phyloP scores from a whole-genome alignment of 2,797 vertebrate genomes.

The Platyrinchus mystaceus region DNA sequence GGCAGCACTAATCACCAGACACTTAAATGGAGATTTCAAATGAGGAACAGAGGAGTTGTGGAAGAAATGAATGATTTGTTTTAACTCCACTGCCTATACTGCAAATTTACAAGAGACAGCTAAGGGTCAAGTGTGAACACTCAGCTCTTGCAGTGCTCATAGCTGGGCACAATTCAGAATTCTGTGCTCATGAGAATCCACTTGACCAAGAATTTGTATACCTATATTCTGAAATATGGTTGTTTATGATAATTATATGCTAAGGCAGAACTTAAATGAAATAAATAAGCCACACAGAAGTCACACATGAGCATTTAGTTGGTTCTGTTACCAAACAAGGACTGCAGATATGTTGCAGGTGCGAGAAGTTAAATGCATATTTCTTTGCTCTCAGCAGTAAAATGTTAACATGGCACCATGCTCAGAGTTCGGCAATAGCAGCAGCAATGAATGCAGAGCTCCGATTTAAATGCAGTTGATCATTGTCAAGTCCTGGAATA shows the following conservation, averaged over 20 bases:
- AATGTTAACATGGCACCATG: neutral
- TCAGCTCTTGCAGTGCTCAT: neutral
- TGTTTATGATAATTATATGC: neutral
- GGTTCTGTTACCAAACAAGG: neutral
- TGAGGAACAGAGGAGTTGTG: neutral
- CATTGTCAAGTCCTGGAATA: neutral
- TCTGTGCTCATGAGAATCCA: neutral
- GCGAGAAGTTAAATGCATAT: neutral
- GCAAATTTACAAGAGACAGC: neutral
- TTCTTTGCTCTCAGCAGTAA: neutral
- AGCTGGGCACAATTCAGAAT: neutral
- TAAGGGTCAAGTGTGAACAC: neutral
- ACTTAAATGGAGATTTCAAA: neutral
- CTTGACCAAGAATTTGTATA: neutral
- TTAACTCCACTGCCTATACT: neutral
- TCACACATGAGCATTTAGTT: neutral
- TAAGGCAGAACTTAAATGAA: neutral
- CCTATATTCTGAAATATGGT: neutral
- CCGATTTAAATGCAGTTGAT: accelerated
- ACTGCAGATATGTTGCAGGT: neutral
- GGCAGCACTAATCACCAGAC: neutral
- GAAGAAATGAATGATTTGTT: neutral
- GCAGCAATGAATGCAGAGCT: neutral
- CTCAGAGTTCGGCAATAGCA: accelerated
- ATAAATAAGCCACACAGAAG: neutral